Base-by-base conservation (phyloP, 2,888 invertebrate genomes). In the Tenthredo amoena region DNA sequence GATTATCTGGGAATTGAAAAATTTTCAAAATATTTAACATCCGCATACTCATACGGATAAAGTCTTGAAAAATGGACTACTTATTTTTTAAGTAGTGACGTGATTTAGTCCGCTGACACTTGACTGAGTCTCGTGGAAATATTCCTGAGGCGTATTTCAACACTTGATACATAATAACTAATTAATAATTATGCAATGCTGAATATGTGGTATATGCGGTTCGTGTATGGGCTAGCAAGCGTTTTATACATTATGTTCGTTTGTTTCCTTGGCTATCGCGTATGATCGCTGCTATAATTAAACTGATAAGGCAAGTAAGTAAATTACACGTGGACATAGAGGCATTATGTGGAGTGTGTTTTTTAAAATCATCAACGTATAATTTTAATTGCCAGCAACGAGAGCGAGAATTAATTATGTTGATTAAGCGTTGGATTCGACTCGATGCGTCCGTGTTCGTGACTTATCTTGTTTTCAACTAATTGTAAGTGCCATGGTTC, bases 391-490 rank as follows among this genome's bases (percentile, higher is more conserved):
- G 34, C 83, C 34, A 62, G 40, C 83, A 43, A 71, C 68, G 47
- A 86, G 79, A 50, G 77, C 37, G 85, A 85, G 90, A 92, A 92
- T 92, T 92, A 92, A 92, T 92, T 92, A 92, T 90, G 89, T 88
- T 87, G 90, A 90, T 88, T 90, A 89, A 88, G 86, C 86, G 86
- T 87, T 86, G 86, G 87, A 86, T 81, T 62, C 87, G 84, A 34
- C 68, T 77, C 68, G 50, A 79, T 83, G 79, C 85, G 81, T 77
- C 86, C 84, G 86, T 87, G 86, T 87, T 88, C 84, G 84, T 62
- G 86, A 84, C 86, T 91, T 91, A 91, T 91, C 91, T 91, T 92
- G 91, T 92, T 92, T 92, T 91, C 90, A 92, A 92, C 91, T 91
- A 92, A 92, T 92, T 92, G 92, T 89, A 89, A 90, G 91, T 90